Percentiles rank a stretch among this genome's conserved stretches.
Conservation (phyloP, 2,797 vertebrate species). For the Notamacropus eugenii region DNA sequence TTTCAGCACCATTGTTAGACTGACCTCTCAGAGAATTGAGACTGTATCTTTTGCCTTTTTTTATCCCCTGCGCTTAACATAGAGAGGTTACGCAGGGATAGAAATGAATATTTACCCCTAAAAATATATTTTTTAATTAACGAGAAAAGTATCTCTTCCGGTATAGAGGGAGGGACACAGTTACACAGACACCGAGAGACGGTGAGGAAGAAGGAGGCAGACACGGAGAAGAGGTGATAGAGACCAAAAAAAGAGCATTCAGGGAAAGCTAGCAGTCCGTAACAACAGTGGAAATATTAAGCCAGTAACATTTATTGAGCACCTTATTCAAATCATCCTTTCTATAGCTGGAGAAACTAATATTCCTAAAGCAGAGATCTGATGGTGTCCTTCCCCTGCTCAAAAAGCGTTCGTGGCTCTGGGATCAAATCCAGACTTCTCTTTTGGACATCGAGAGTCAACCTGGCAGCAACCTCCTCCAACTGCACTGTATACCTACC, state of each 20-base stretch:
- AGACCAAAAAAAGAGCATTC: not conserved
- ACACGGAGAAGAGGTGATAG: not conserved
- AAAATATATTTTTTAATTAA: not conserved
- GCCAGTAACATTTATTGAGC: not conserved
- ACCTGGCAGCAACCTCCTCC: not conserved
- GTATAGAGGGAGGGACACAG: not conserved
- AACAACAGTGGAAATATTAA: not conserved
- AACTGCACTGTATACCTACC: not conserved
- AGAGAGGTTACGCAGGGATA: not conserved
- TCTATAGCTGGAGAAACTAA: not conserved
- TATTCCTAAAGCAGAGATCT: not conserved
- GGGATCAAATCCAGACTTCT: not conserved
- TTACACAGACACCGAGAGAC: not conserved
- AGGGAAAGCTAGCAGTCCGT: not conserved
- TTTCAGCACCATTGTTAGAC: not conserved
- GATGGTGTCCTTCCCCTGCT: not conserved
- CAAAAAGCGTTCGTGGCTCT: not conserved
- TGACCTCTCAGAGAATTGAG: not conserved
- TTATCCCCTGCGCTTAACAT: not conserved
- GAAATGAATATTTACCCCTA: not conserved
- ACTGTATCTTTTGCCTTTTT: not conserved
- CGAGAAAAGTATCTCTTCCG: not conserved
- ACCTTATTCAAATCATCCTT: not conserved
- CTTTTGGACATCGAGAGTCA: not conserved
- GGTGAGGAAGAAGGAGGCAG: not conserved